Percentiles rank a stretch among this genome's conserved stretches.
phyloP scores from a whole-genome alignment of 2,888 invertebrate species.

The Trichacis sp. region DNA sequence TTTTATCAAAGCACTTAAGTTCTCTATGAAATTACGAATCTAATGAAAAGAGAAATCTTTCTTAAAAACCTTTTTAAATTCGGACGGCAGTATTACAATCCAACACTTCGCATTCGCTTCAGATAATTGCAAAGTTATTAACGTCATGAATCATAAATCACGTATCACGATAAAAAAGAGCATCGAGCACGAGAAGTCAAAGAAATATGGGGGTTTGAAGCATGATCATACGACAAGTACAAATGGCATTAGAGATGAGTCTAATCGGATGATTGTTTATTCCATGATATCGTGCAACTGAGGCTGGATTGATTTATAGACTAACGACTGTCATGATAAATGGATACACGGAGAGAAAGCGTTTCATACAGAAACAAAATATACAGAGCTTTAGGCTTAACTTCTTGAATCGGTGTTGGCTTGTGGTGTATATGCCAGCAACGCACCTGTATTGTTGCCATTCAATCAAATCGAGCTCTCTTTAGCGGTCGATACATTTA shows the following conservation, averaged over 20 bases:
- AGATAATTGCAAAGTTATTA: no score
- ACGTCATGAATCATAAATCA: background rate
- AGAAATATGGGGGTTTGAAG: background rate
- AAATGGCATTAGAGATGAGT: slow-evolving; percentile 17
- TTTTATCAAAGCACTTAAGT: no score
- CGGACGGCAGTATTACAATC: no score
- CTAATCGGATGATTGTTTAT: slow-evolving; percentile 34
- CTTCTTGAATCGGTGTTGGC: slow-evolving; percentile 23
- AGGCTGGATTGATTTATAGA: slow-evolving; percentile 48
- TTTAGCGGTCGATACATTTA: background rate
- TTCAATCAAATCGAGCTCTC: slow-evolving; percentile 34
- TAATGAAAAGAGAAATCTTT: no score
- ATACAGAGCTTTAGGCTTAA: slow-evolving; percentile 40
- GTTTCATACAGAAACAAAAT: slow-evolving; percentile 40
- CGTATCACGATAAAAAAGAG: background rate
- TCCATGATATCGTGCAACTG: slow-evolving; percentile 23
- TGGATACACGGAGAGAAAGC: slow-evolving; percentile 32
- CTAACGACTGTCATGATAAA: slow-evolving; percentile 46
- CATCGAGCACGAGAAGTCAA: background rate
- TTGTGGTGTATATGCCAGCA: slow-evolving; percentile 19
- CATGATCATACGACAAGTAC: slow-evolving; percentile 2
- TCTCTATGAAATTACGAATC: no score
- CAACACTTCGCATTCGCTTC: no score
- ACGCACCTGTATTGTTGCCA: slow-evolving; percentile 24
- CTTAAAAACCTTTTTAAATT: no score